These are phyloP conservation scores for Oreochromis tanganicae DNA, from an alignment of 2,113 vertebrate species.

Conservation along the genomic window DNA sequence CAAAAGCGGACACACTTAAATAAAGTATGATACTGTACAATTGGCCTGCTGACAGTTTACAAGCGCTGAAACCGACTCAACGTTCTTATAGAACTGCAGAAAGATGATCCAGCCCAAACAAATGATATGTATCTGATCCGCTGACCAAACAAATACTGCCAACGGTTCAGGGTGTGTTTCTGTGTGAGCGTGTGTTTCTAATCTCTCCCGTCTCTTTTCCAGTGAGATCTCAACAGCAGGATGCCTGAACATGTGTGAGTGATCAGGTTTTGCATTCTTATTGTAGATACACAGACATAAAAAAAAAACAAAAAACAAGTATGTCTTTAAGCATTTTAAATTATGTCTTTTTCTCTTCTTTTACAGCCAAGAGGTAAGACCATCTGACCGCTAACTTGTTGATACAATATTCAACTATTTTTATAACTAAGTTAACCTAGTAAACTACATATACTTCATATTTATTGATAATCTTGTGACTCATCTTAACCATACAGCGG, in stretches of 20 bases:
- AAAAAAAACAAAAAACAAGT: not conserved
- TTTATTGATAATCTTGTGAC: not conserved
- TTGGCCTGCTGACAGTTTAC: not conserved
- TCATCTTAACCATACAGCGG: conserved; percentile 55
- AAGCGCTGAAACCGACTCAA: not conserved
- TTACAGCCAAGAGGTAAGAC: conserved; percentile 67
- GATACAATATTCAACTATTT: not conserved
- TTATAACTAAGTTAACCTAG: not conserved
- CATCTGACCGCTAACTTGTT: not conserved
- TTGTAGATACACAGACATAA: conserved; percentile 4
- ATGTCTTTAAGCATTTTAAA: not conserved
- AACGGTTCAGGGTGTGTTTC: not conserved
- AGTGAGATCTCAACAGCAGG: conserved; percentile 42
- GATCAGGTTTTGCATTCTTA: conserved; percentile 16
- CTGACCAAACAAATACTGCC: not conserved
- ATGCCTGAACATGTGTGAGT: conserved; percentile 75
- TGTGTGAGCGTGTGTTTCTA: conserved; percentile 5
- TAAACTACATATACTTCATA: not conserved
- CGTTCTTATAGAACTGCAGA: not conserved
- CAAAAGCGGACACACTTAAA: not conserved
- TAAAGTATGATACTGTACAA: not conserved
- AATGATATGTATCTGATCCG: not conserved
- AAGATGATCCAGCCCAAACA: not conserved
- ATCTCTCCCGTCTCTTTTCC: conserved; percentile 38
- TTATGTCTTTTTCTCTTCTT: not conserved